phyloP scores from a whole-genome alignment of 2,797 vertebrate genomes.

The Numenius phaeopus region DNA sequence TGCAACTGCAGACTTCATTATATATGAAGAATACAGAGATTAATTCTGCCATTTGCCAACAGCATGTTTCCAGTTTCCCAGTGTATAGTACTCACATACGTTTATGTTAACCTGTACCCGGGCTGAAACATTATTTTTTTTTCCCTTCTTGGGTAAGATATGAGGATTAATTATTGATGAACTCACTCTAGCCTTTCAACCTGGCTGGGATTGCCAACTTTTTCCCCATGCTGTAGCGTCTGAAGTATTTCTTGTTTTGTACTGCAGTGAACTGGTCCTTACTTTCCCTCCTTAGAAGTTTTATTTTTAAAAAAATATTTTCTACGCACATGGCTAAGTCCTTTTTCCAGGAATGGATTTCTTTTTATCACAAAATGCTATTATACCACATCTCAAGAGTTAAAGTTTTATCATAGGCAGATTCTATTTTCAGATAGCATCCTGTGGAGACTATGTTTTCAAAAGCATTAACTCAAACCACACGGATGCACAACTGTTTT shows the following conservation, averaged over 20 bases:
- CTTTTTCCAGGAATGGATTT: conserved; percentile 44
- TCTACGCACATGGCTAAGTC: conserved; percentile 12
- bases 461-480: conserved; percentile 80
- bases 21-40: conserved; percentile 2
- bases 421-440: conserved; percentile 76
- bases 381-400: conserved; percentile 73
- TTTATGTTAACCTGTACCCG: neutral
- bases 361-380: conserved; percentile 53
- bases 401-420: conserved; percentile 72
- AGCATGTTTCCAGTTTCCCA: neutral
- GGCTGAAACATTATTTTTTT: neutral
- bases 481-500: conserved; percentile 70
- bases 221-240: neutral
- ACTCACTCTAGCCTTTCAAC: neutral
- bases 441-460: conserved; percentile 69
- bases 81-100: neutral
- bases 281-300: conserved; percentile 34
- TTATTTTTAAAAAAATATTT: neutral
- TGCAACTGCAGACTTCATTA: conserved; percentile 33
- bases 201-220: neutral
- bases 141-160: neutral
- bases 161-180: neutral
- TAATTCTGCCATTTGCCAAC: conserved; percentile 16
- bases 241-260: neutral
- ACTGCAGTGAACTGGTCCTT: neutral